phyloP scores from a whole-genome alignment of 2,113 vertebrate genomes.

The Sebastes fasciatus region DNA sequence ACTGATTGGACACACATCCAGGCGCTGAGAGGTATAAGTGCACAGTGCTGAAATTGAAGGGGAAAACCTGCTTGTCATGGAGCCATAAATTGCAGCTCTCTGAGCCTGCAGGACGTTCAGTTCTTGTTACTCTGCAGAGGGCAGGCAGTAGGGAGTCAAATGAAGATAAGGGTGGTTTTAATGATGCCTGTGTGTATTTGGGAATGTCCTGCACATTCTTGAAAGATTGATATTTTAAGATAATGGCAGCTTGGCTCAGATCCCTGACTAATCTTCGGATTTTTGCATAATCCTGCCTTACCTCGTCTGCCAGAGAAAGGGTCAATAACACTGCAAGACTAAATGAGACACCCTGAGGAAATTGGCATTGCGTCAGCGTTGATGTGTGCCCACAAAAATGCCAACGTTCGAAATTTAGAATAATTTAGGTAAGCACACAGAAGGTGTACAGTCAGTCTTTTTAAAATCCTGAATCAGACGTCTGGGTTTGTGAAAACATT shows the following conservation, averaged over 20 bases:
- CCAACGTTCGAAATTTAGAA: not conserved
- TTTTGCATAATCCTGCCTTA: slow-evolving; percentile 50
- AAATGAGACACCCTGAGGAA: slow-evolving; percentile 44
- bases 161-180: slow-evolving; percentile 44
- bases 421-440: not conserved
- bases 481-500: slow-evolving; percentile 33
- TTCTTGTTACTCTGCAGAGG: slow-evolving; percentile 37
- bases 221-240: slow-evolving; percentile 55
- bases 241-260: slow-evolving; percentile 46
- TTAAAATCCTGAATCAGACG: slow-evolving; percentile 8
- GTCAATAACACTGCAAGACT: slow-evolving; percentile 42
- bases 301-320: slow-evolving; percentile 35
- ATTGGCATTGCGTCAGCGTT: slow-evolving; percentile 28
- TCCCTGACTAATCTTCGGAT: slow-evolving; percentile 59
- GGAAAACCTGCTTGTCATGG: slow-evolving; percentile 40
- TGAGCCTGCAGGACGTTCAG: slow-evolving; percentile 35
- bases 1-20: slow-evolving; percentile 25
- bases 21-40: slow-evolving; percentile 30
- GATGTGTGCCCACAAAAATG: slow-evolving; percentile 26
- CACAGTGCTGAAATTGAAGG: slow-evolving; percentile 44
- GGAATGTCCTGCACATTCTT: slow-evolving; percentile 51
- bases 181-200: slow-evolving; percentile 41
- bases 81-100: slow-evolving; percentile 44
- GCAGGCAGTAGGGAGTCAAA: slow-evolving; percentile 39
- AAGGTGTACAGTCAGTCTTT: not conserved